phyloP scores from a whole-genome alignment of 2,888 invertebrate genomes.

The Euzophera pinguis region DNA sequence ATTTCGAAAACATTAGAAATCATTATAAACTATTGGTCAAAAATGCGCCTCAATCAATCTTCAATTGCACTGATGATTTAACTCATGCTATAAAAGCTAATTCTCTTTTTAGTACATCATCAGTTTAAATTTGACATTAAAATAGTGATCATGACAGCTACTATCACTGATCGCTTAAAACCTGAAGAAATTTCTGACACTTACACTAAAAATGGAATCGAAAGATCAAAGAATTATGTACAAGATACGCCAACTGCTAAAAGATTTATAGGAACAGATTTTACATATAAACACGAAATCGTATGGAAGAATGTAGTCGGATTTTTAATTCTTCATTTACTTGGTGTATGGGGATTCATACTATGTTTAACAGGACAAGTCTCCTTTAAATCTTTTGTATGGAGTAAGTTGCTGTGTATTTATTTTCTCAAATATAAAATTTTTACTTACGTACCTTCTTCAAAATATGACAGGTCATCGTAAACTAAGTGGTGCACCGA shows the following conservation, averaged over 20 bases:
- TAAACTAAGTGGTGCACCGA: too few species aligned
- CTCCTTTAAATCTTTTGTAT: constrained; percentile 34
- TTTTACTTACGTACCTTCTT: background rate
- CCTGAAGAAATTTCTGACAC: background rate
- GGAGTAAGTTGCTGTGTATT: constrained; percentile 47
- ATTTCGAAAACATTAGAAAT: background rate
- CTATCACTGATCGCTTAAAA: constrained; percentile 12
- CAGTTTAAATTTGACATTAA: background rate
- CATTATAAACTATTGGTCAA: constrained; percentile 2
- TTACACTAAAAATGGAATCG: background rate
- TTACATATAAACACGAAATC: constrained; percentile 63
- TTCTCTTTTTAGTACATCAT: background rate
- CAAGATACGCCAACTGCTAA: background rate
- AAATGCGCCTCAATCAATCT: too few species aligned
- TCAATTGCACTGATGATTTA: too few species aligned
- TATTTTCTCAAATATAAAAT: background rate
- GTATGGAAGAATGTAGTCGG: constrained; percentile 83
- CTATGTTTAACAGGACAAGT: constrained; percentile 39
- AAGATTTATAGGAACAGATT: constrained; percentile 44
- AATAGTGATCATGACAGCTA: constrained; percentile 2
- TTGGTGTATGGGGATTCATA: constrained; percentile 65
- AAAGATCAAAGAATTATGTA: constrained; percentile 16
- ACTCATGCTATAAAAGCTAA: background rate
- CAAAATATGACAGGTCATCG: background rate
- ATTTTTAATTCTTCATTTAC: constrained; percentile 77